These are phyloP conservation scores for Stomatorhinus ivindoensis DNA, from an alignment of 2,113 vertebrate species.

Conservation along the genomic window DNA sequence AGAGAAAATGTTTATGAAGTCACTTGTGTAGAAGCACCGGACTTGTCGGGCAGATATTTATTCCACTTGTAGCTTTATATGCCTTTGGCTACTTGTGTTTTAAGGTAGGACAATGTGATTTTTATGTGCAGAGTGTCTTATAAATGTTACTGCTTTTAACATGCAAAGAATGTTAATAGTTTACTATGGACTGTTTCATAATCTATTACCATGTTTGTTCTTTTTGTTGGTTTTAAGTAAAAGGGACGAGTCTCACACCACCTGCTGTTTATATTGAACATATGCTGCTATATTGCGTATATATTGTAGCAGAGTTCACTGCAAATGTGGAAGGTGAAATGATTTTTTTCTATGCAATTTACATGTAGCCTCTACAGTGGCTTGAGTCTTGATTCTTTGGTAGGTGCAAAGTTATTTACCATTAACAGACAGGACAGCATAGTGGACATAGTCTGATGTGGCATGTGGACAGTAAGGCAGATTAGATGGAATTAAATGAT, in stretches of 20 bases:
- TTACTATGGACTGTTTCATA: neutral
- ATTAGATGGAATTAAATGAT: conserved; percentile 59
- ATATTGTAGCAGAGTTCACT: neutral
- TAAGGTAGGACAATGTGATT: neutral
- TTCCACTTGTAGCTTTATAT: neutral
- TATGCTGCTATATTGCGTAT: neutral
- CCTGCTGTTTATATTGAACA: neutral
- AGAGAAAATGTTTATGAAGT: neutral
- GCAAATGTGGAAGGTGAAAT: neutral
- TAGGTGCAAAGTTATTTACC: neutral
- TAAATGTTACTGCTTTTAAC: neutral
- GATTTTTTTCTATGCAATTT: neutral
- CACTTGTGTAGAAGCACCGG: neutral
- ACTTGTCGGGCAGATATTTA: neutral
- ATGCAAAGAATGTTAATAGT: neutral
- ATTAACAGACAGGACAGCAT: conserved; percentile 17
- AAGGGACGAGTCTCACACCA: neutral
- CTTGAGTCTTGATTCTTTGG: neutral
- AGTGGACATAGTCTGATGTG: conserved; percentile 22
- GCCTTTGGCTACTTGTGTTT: neutral
- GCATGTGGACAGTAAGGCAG: conserved; percentile 37
- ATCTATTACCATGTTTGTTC: neutral
- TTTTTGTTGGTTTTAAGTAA: neutral
- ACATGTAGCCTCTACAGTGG: neutral
- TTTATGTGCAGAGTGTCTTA: neutral